Percentiles rank a stretch among this genome's conserved stretches.
These are phyloP conservation scores for Pseudomyrmex concolor DNA, from an alignment of 1,140 invertebrate genomes.

Conservation along the genomic window DNA sequence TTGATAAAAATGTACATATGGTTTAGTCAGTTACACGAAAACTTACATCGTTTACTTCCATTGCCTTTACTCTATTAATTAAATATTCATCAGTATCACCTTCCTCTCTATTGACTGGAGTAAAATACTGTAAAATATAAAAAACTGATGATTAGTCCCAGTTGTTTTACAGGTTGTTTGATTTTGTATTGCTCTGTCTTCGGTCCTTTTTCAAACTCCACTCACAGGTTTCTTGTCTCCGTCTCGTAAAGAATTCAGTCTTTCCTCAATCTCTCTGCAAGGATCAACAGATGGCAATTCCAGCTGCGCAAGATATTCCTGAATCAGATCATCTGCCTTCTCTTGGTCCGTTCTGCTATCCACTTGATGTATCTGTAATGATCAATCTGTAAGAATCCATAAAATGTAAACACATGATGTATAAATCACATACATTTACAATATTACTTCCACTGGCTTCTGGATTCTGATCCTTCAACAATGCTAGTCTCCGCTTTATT, in stretches of 20 bases:
- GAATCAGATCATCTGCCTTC: constrained; percentile 81
- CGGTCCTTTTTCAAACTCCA: neutral
- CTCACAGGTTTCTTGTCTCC: neutral
- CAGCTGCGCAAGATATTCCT: constrained; percentile 77
- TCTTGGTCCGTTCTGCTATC: constrained; percentile 80
- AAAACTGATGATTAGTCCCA: neutral
- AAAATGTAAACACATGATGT: neutral
- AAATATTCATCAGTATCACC: constrained; percentile 55
- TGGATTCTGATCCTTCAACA: constrained; percentile 79
- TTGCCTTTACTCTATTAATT: constrained; percentile 78
- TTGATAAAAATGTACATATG: neutral
- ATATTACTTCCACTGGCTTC: constrained; percentile 55
- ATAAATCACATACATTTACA: constrained; percentile 66
- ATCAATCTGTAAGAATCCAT: neutral
- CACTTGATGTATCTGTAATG: constrained; percentile 74
- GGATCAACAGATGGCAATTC: constrained; percentile 69
- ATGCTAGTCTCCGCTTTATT: constrained; percentile 80
- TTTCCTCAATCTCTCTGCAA: constrained; percentile 71
- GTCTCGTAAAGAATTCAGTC: constrained; percentile 62
- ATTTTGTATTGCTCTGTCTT: too few relatives aligned
- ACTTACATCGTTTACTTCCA: constrained; percentile 72
- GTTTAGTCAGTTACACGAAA: neutral
- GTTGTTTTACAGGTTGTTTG: neutral
- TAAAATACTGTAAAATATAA: constrained; percentile 20
- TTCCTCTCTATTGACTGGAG: neutral